Conservation (phyloP, 2,113 vertebrate genomes). For the Chloroceryle aenea region DNA sequence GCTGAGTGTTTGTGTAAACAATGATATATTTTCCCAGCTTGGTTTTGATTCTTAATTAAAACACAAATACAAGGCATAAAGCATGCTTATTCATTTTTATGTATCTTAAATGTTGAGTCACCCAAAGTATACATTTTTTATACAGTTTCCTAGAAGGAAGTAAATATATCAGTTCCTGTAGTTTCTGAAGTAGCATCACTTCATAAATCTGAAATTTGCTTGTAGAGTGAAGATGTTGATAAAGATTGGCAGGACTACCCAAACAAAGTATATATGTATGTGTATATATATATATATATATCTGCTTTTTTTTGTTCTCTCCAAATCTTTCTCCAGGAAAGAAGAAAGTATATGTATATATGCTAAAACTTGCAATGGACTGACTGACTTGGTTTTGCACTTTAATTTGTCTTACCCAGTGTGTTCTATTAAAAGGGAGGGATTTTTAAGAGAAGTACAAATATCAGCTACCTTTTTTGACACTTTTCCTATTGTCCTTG, state of each 20-base stretch:
- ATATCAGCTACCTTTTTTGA: not conserved
- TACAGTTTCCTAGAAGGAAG: not conserved
- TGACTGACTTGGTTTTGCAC: not conserved
- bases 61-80: slow-evolving; percentile 11
- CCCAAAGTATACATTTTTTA: slow-evolving; percentile 22
- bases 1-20: slow-evolving; percentile 22
- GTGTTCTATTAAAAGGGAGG: not conserved
- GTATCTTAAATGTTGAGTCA: not conserved
- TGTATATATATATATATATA: not conserved
- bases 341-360: not conserved
- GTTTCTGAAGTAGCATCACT: not conserved
- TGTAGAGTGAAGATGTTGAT: not conserved
- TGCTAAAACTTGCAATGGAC: not conserved
- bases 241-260: not conserved
- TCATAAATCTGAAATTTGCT: slow-evolving; percentile 16
- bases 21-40: slow-evolving; percentile 27
- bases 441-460: not conserved
- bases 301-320: not conserved
- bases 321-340: not conserved
- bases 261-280: not conserved
- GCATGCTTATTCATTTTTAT: slow-evolving; percentile 45
- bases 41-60: slow-evolving; percentile 47
- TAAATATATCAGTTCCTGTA: not conserved
- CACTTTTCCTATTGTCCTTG: not conserved
- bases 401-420: not conserved